phyloP scores from a whole-genome alignment of 2,113 vertebrate species.

The Orycteropus afer region DNA sequence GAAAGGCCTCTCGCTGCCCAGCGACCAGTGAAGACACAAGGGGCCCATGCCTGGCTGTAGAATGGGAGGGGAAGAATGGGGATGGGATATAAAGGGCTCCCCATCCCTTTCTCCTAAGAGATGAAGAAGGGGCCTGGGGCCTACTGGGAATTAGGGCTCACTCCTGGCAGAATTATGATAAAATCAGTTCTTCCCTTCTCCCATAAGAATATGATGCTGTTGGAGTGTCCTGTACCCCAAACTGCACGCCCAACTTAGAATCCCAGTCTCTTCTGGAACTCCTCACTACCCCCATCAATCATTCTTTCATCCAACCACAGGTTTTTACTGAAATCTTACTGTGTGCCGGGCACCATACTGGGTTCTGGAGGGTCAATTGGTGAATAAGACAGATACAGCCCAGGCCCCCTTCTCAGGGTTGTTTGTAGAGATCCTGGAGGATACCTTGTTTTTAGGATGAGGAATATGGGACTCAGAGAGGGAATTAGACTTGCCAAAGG shows the following conservation, averaged over 20 bases:
- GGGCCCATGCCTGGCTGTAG: not conserved
- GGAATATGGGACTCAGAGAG: not conserved
- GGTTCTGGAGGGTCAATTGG: not conserved
- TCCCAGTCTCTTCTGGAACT: not conserved
- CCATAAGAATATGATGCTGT: not conserved
- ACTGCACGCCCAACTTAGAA: not conserved
- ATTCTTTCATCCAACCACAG: not conserved
- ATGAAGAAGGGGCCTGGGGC: not conserved
- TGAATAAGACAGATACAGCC: not conserved
- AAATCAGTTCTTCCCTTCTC: not conserved
- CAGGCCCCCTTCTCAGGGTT: not conserved
- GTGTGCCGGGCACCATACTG: rapidly evolving
- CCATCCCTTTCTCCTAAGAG: not conserved
- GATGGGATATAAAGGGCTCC: not conserved
- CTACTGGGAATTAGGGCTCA: not conserved
- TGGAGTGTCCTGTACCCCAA: not conserved
- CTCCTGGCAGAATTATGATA: not conserved
- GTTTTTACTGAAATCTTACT: not conserved
- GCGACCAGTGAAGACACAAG: not conserved
- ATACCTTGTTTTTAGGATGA: not conserved
- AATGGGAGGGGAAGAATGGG: not conserved
- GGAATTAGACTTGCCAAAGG: not conserved
- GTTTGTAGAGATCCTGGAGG: not conserved
- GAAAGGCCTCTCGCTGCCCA: constrained; percentile 77
- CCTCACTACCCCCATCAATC: rapidly evolving